These are phyloP conservation scores for Myrmecobius fasciatus DNA, from an alignment of 2,113 vertebrate species.

Conservation along the genomic window DNA sequence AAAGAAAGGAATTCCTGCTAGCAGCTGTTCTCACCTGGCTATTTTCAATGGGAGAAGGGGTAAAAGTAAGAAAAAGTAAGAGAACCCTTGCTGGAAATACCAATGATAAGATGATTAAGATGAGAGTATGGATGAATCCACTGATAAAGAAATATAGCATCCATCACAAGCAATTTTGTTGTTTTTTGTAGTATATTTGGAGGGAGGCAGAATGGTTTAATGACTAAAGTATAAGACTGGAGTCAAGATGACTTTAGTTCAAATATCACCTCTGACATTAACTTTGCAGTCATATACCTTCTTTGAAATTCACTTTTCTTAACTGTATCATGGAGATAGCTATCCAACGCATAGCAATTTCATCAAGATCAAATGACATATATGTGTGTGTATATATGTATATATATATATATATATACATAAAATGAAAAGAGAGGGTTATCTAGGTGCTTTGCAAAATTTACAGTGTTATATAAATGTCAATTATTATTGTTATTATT, in stretches of 20 bases:
- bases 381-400: too few species aligned
- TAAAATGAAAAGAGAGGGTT: neutral
- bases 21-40: too few species aligned
- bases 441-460: neutral
- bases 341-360: neutral
- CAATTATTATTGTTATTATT: neutral
- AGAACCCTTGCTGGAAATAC: too few species aligned
- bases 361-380: neutral
- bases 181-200: neutral
- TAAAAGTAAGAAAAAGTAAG: too few species aligned
- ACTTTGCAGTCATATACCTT: neutral
- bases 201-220: neutral
- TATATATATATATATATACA: too few species aligned
- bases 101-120: neutral
- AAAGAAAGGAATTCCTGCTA: too few species aligned
- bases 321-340: neutral
- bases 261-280: neutral
- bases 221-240: neutral
- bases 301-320: neutral
- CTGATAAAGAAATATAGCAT: neutral
- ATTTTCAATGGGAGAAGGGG: too few species aligned
- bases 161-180: neutral
- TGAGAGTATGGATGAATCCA: neutral
- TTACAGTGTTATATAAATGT: neutral
- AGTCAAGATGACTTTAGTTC: neutral